Percentiles rank a stretch among this genome's conserved stretches.
Evolutionary conservation across 2,113 vertebrate species (phyloP).

Genomic region (Elephantulus edwardii): DNA sequence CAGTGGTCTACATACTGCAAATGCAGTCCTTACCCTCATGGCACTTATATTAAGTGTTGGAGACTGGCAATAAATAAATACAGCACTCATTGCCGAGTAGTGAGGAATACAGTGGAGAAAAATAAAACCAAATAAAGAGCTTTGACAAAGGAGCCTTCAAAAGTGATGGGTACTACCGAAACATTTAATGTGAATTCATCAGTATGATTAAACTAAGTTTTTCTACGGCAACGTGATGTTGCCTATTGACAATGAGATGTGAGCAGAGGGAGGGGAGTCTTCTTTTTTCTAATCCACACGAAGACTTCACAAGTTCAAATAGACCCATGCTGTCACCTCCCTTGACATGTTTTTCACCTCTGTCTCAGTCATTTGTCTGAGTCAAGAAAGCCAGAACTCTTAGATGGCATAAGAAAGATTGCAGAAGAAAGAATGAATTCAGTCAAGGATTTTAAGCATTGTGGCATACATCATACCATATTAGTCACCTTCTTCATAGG

Average conservation of each 20-base stretch:
- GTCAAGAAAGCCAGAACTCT: slow-evolving; percentile 2
- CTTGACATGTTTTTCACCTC: background rate
- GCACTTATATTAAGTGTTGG: background rate
- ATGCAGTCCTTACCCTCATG: background rate
- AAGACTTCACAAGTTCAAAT: background rate
- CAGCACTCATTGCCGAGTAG: background rate
- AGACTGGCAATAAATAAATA: slow-evolving; percentile 20
- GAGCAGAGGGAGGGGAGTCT: background rate
- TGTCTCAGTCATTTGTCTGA: background rate
- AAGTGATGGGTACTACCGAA: background rate
- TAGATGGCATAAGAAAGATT: background rate
- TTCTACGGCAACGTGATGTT: background rate
- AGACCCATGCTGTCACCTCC: background rate
- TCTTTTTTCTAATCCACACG: background rate
- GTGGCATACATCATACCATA: background rate
- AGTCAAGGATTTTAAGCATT: background rate
- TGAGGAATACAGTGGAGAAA: slow-evolving; percentile 12
- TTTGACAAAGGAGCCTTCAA: background rate
- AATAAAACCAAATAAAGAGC: background rate
- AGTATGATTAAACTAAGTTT: slow-evolving; percentile 4
- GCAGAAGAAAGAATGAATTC: background rate
- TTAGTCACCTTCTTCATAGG: background rate
- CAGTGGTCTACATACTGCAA: background rate
- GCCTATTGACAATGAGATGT: background rate
- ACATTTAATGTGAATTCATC: slow-evolving; percentile 3